Base-by-base conservation (phyloP, 2,888 invertebrate genomes). In the Eumerus sabulonum region DNA sequence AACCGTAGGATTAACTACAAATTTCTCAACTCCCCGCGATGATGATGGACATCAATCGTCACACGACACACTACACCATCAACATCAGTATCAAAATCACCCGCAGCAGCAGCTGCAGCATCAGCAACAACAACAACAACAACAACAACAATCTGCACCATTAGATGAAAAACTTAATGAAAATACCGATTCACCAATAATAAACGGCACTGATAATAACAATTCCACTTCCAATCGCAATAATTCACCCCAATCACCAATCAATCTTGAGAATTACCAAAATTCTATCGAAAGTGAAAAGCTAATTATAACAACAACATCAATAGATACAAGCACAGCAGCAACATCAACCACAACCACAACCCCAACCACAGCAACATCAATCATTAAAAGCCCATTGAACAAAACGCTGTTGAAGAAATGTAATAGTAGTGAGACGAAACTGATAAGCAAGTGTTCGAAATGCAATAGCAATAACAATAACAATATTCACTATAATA, bases 401-500 rank as follows among this genome's bases (percentile, higher is more conserved):
- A 86, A 82, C 47, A 86, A 86, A 68, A 86, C 86, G 50, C 72
- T 86, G 57, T 82, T 86, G 12, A 86, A 86, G 76, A 86, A 86
- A 82, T 86, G 86, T 62, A 85, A 70, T 64, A 79, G 35, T 35
- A 79, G 74, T 79, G 79, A 74, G 42, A 47, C 79, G 40, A 70
- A 74, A 27, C 40, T 70, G 59, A 64, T 74, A 38, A 74, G 54
- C 83, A 87, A 87, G 83, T 87, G 87, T 84, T 85, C 84, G 83
- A 88, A 87, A 84, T 87, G 86, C 84, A 27, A 27, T 82, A 87
- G n/a, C n/a, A 87, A 84, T 82, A 87, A 86, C 77, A 87, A 87
- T 81, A 87, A 87, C 76, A 87, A 87, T 81, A 85, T 85, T 76
- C 87, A 87, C 84, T 88, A 87, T 84, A 87, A 88, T 83, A 88